These are phyloP conservation scores for Hyposoter didymator DNA, from an alignment of 2,888 invertebrate species.

Conservation along the genomic window DNA sequence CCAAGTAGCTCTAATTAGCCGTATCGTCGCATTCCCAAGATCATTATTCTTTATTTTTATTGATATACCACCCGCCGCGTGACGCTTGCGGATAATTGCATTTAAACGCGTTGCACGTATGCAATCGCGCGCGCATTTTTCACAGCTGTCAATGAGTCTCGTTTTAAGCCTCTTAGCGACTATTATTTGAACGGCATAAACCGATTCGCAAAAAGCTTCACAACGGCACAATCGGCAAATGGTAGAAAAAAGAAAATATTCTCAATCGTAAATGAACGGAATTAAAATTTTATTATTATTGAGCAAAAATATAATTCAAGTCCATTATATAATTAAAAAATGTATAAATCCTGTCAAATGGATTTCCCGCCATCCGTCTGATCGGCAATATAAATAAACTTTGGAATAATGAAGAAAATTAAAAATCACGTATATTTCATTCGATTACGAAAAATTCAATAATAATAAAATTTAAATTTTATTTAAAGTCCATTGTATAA, in stretches of 20 bases:
- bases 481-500: neutral
- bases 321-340: neutral
- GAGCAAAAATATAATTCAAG: neutral
- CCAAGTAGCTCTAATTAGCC: slow-evolving; percentile 55
- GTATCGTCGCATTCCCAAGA: slow-evolving; percentile 25
- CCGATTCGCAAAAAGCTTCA: neutral
- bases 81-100: slow-evolving; percentile 25
- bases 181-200: neutral
- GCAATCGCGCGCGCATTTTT: neutral
- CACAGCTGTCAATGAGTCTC: neutral
- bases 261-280: neutral
- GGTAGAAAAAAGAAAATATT: neutral
- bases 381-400: neutral
- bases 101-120: neutral
- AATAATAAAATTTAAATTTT: neutral
- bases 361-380: neutral
- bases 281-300: neutral
- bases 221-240: neutral
- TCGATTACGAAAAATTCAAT: too few relatives aligned
- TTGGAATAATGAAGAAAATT: slow-evolving; percentile 5
- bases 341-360: neutral
- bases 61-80: slow-evolving; percentile 27
- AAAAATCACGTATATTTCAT: slow-evolving; percentile 1
- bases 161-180: neutral
- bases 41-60: slow-evolving; percentile 16